These are phyloP conservation scores for Agrochola lota DNA, from an alignment of 2,888 invertebrate genomes.

Conservation along the genomic window DNA sequence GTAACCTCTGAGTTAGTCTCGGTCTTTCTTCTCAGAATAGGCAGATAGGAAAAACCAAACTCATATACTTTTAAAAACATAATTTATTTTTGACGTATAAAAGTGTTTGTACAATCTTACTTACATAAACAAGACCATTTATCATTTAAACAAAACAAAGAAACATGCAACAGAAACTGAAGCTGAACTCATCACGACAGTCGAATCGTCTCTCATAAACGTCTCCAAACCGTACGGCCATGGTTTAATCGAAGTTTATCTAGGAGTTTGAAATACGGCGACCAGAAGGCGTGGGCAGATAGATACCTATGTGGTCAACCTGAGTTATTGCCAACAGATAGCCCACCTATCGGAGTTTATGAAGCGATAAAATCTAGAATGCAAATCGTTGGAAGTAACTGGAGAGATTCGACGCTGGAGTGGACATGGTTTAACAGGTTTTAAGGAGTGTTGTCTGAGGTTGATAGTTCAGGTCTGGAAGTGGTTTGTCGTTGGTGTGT, in stretches of 20 bases:
- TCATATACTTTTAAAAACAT: too few relatives aligned
- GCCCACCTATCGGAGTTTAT: conserved; percentile 38
- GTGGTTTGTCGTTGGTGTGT: neutral
- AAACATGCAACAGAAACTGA: too few relatives aligned
- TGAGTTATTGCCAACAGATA: conserved; percentile 56
- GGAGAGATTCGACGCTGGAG: conserved; percentile 4
- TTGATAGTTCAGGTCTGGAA: neutral
- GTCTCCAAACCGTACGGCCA: conserved; percentile 30
- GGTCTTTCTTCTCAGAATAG: too few relatives aligned
- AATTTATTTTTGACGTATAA: too few relatives aligned
- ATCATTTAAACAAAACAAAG: too few relatives aligned
- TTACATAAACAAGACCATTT: too few relatives aligned
- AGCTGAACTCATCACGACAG: neutral
- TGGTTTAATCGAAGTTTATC: conserved; percentile 77
- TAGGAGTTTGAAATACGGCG: conserved; percentile 73
- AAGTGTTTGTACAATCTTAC: too few relatives aligned
- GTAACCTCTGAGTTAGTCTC: too few relatives aligned
- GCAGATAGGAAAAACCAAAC: too few relatives aligned
- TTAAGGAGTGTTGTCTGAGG: neutral
- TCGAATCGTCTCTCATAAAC: conserved; percentile 67
- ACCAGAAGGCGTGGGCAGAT: conserved; percentile 66
- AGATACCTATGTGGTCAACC: conserved; percentile 55
- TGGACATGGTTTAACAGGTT: conserved; percentile 9
- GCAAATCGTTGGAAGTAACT: conserved; percentile 39
- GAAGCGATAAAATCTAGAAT: conserved; percentile 42